Evolutionary conservation across 2,888 invertebrate species (phyloP), one percentile per base, ranked within the genome.

Genomic region (Tachystola acroxantha): DNA sequence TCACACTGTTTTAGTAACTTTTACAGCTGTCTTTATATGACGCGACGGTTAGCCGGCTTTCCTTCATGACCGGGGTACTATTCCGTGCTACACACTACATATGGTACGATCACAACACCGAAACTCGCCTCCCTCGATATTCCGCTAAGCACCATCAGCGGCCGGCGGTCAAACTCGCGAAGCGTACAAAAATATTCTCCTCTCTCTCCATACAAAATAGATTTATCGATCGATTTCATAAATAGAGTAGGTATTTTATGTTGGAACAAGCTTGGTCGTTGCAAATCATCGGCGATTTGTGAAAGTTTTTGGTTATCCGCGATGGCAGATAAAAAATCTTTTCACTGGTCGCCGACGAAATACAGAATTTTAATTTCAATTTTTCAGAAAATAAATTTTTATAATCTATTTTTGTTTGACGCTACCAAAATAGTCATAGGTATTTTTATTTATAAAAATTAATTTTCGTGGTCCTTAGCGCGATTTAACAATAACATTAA

Each of bases 131-230:
- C 57, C 58, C 55, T 48, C 47, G 50, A 54, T 58, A 56, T 55
- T 59, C 60, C 65, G 67, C 74, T 62, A 79, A 84, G 84, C 85
- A 84, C 84, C 84, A 81, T 74, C 71, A 58, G 64, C 63, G 60
- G 61, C 78, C 82, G 84, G 80, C 79, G 82, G 82, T 70, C 82
- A 67, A 65, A 72, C 67, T 62, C 73, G 64, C 45, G 40, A 36
- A 16, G 40, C 48, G 40, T 70, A 72, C 49, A 72, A 70, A 72
- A 72, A 71, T 68, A 69, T 60, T 40, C 43, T 41, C 39, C 37
- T 42, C 38, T 36, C 47, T 33, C 16, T 22, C 10, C n/a, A 9
- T 27, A 34, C 37, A 37, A 44, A 42, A 46, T 44, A 44, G 41
- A 43, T 24, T 31, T 16, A 13, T 16, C 19, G 30, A 30, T 30